phyloP scores from a whole-genome alignment of 2,888 invertebrate genomes.

The Sminthurinus aureus region DNA sequence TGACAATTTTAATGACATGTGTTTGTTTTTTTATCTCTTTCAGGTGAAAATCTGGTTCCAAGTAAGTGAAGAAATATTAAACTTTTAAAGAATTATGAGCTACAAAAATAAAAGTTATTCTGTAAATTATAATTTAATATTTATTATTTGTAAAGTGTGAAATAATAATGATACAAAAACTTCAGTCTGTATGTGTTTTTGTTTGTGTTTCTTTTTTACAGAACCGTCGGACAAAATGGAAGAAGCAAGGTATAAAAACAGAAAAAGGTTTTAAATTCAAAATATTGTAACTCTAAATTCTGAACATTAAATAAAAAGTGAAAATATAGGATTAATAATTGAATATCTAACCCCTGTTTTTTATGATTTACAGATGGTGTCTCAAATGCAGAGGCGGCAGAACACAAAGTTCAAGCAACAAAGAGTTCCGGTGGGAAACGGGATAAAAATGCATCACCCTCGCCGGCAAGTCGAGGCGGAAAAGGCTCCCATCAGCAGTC shows the following conservation, averaged over 20 bases:
- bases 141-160: not conserved
- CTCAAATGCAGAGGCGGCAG: constrained; percentile 85
- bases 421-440: constrained; percentile 53
- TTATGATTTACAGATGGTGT: constrained; percentile 66
- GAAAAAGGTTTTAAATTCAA: no score
- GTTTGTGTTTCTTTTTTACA: constrained; percentile 64
- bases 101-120: not conserved
- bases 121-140: not conserved
- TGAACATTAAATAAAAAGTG: no score
- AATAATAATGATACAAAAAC: not conserved
- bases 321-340: no score
- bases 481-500: no score
- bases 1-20: not conserved
- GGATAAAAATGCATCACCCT: constrained; percentile 38
- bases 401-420: constrained; percentile 71
- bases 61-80: not conserved
- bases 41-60: constrained; percentile 89
- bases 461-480: constrained; percentile 28
- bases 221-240: constrained; percentile 83
- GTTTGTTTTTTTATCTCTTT: constrained; percentile 61
- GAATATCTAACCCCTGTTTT: no score
- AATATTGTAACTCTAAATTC: no score
- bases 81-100: not conserved
- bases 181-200: not conserved
- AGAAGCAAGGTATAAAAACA: constrained; percentile 80